Evolutionary conservation across 2,888 invertebrate genomes (phyloP).

Genomic region (Tipula lateralis): DNA sequence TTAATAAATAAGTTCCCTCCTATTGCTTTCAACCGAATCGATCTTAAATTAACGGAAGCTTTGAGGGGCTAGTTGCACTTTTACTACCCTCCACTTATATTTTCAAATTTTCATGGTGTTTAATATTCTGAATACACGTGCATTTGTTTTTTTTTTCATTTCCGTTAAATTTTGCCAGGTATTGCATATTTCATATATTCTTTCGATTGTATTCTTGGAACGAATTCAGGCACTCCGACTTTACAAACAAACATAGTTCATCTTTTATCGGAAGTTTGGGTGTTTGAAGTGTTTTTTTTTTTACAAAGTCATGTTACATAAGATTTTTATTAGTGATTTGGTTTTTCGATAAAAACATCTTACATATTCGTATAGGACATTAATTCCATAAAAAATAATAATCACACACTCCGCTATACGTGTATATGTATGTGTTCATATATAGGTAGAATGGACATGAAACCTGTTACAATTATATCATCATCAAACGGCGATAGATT

Average conservation of each 20-base stretch:
- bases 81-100: too few species aligned
- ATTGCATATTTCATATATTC: too few species aligned
- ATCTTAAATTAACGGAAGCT: too few species aligned
- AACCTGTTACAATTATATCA: constrained; percentile 20
- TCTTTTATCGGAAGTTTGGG: neutral
- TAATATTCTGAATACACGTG: too few species aligned
- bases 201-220: too few species aligned
- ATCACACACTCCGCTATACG: neutral
- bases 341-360: neutral
- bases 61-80: too few species aligned
- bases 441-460: neutral
- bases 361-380: constrained; percentile 11
- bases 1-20: too few species aligned
- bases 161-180: too few species aligned
- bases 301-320: neutral
- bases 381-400: neutral
- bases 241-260: neutral
- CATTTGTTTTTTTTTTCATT: too few species aligned
- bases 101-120: too few species aligned
- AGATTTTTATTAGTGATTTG: neutral
- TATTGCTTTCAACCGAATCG: too few species aligned
- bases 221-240: too few species aligned
- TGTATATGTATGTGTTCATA: neutral
- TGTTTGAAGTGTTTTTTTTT: neutral
- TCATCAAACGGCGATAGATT: constrained; percentile 14